Percentiles rank a stretch among this genome's conserved stretches.
Conservation (phyloP, 2,888 invertebrate genomes). For the Caprella mutica region DNA sequence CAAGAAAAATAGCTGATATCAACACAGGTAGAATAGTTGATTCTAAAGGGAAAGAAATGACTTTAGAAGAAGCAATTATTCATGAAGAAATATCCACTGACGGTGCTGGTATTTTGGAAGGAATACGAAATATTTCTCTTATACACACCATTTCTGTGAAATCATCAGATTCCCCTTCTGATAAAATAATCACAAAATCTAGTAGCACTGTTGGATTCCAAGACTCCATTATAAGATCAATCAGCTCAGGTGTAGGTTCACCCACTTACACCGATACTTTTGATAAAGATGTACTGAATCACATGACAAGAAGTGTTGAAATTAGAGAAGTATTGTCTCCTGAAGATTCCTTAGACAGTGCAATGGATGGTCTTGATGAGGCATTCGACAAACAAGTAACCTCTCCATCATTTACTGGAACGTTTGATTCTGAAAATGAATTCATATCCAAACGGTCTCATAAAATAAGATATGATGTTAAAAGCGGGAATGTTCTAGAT, state of each 20-base stretch:
- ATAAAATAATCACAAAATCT: constrained; percentile 3
- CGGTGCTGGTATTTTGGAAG: constrained; percentile 73
- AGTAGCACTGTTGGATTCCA: not conserved
- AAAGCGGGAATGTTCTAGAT: constrained; percentile 51
- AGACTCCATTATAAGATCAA: not conserved
- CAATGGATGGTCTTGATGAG: constrained; percentile 29
- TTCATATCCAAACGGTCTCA: too few relatives aligned
- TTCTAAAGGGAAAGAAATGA: constrained; percentile 58
- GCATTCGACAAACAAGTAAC: too few relatives aligned
- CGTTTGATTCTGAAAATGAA: too few relatives aligned
- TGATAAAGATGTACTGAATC: not conserved
- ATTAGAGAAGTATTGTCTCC: not conserved
- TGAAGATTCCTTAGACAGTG: constrained; percentile 38
- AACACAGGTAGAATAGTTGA: constrained; percentile 74
- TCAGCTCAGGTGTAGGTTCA: not conserved
- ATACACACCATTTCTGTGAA: constrained; percentile 77
- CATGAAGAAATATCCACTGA: constrained; percentile 71
- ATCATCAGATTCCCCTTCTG: too few relatives aligned
- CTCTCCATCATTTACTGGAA: too few relatives aligned
- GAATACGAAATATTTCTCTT: constrained; percentile 72
- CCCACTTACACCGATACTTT: not conserved
- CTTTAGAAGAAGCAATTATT: constrained; percentile 74
- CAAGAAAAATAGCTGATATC: constrained; percentile 74
- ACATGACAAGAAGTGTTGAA: not conserved
- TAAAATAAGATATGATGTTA: too few relatives aligned